Percentiles rank a stretch among this genome's conserved stretches.
phyloP scores from a whole-genome alignment of 2,888 invertebrate species.

The Brachynemurus nebulosus region DNA sequence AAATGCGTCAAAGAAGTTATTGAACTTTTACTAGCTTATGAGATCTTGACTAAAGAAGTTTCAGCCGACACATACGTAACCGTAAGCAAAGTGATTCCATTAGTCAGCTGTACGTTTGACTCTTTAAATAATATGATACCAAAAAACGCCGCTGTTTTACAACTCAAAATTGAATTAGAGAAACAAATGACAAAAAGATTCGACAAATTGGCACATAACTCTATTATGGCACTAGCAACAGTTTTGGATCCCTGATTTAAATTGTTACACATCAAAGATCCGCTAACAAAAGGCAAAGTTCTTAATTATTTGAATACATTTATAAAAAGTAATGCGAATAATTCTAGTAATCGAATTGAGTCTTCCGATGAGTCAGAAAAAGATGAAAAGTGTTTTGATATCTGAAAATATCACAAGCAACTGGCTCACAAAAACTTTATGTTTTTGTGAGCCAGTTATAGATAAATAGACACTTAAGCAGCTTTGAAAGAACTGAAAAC shows the following conservation, averaged over 20 bases:
- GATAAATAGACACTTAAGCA: not conserved
- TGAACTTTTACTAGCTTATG: constrained; percentile 1
- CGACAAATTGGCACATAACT: constrained; percentile 11
- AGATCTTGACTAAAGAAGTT: constrained; percentile 3
- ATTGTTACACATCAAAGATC: constrained; percentile 16
- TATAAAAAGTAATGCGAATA: not conserved
- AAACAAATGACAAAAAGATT: constrained; percentile 12
- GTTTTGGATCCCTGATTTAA: constrained; percentile 14
- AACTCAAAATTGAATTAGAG: constrained; percentile 7
- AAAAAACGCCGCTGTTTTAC: constrained; percentile 6
- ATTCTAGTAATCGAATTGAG: not conserved
- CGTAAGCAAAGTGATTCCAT: not conserved
- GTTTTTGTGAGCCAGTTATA: too few species aligned
- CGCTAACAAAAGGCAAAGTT: constrained; percentile 3
- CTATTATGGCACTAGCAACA: constrained; percentile 7
- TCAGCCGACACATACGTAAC: not conserved
- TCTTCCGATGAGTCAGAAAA: constrained; percentile 12
- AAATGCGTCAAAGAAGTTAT: not conserved
- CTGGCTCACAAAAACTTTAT: constrained; percentile 18
- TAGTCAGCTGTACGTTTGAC: constrained; percentile 1
- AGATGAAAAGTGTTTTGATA: constrained; percentile 18
- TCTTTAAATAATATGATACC: constrained; percentile 10
- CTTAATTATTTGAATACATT: constrained; percentile 1
- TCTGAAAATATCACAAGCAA: constrained; percentile 23
- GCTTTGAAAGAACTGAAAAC: constrained; percentile 12